These are phyloP conservation scores for Sandelia bainsii DNA, from an alignment of 2,797 vertebrate genomes.

Conservation along the genomic window DNA sequence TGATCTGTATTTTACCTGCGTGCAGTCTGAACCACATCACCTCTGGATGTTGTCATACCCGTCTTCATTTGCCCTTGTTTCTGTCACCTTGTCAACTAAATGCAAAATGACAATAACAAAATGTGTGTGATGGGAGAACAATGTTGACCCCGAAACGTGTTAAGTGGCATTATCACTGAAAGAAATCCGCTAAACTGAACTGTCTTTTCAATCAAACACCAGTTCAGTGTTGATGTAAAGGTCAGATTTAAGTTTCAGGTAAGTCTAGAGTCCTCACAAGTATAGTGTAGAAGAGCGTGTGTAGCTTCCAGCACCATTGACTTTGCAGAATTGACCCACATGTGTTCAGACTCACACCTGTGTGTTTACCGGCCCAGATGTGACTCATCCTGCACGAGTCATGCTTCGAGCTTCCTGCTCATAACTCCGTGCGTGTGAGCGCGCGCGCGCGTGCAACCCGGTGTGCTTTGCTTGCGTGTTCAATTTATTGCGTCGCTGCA, in stretches of 20 bases:
- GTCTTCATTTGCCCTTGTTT: no score
- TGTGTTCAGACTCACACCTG: constrained; percentile 72
- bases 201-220: no score
- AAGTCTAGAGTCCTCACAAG: not conserved
- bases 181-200: no score
- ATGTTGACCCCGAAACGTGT: no score
- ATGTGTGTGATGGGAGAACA: no score
- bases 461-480: constrained; percentile 59
- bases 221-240: no score
- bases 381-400: constrained; percentile 70
- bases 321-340: constrained; percentile 70
- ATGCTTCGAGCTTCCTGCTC: constrained; percentile 38
- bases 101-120: no score
- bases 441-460: constrained; percentile 26
- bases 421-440: constrained; percentile 14
- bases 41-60: no score
- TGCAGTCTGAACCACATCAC: no score
- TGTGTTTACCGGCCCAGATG: constrained; percentile 57
- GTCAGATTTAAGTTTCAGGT: not conserved
- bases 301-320: constrained; percentile 35
- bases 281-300: not conserved
- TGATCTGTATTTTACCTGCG: no score
- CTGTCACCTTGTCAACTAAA: no score
- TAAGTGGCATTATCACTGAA: no score
- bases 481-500: constrained; percentile 68